Evolutionary conservation across 2,888 invertebrate species (phyloP).

Genomic region (Meta bourneti): DNA sequence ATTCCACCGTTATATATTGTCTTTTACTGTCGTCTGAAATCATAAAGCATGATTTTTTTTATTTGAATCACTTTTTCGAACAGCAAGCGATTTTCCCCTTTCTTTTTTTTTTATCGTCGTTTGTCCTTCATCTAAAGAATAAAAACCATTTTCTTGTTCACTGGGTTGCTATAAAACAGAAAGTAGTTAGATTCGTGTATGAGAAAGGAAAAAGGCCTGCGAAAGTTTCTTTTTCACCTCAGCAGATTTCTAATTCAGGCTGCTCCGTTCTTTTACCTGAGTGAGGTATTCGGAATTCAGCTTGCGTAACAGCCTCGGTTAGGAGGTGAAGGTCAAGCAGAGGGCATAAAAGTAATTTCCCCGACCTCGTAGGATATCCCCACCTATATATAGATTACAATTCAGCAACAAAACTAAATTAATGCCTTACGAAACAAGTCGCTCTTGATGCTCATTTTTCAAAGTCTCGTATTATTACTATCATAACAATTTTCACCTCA

Average conservation of each 20-base stretch:
- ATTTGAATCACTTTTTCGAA: too few relatives aligned
- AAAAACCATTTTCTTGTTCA: neutral
- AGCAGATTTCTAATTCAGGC: conserved; percentile 26
- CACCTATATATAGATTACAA: conserved; percentile 29
- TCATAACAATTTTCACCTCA: neutral
- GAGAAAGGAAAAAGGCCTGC: neutral
- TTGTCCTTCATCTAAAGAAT: neutral
- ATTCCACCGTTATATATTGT: too few relatives aligned
- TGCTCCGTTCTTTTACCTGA: conserved; percentile 42
- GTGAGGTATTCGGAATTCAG: conserved; percentile 33
- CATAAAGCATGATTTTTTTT: too few relatives aligned
- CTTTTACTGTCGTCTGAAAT: too few relatives aligned
- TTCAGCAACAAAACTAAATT: conserved; percentile 19
- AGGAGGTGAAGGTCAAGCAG: conserved; percentile 64
- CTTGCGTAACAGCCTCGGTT: conserved; percentile 46
- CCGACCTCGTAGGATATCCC: neutral
- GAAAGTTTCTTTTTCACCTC: conserved; percentile 35
- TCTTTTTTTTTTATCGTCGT: too few relatives aligned
- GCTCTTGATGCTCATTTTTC: conserved; percentile 25
- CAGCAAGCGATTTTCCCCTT: too few relatives aligned
- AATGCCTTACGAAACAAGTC: conserved; percentile 10
- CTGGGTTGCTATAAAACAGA: too few relatives aligned
- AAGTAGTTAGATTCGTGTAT: neutral
- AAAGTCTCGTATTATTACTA: neutral
- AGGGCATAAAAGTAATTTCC: conserved; percentile 48